These are phyloP conservation scores for Spea hammondii DNA, from an alignment of 2,797 vertebrate genomes.

Conservation along the genomic window DNA sequence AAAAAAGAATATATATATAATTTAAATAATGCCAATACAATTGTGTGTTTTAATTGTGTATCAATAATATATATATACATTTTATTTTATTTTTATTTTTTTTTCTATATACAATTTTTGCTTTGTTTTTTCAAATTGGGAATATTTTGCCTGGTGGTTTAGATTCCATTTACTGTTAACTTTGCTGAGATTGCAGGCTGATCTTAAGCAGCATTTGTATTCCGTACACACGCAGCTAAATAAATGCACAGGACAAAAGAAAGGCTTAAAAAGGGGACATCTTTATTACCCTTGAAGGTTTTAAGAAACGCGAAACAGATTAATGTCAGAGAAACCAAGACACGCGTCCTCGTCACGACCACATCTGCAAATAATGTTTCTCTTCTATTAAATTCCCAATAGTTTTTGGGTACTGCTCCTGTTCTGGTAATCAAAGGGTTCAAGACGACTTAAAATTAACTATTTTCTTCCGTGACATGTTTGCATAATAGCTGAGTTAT, in stretches of 20 bases:
- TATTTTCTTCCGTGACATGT: too few species aligned
- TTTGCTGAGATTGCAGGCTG: slow-evolving; percentile 67
- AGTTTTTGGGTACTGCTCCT: too few species aligned
- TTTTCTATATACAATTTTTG: slow-evolving; percentile 60
- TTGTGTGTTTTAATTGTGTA: too few species aligned
- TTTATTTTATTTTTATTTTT: slow-evolving; percentile 50
- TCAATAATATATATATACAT: slow-evolving; percentile 58
- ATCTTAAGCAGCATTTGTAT: slow-evolving; percentile 61
- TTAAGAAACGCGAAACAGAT: slow-evolving; percentile 55
- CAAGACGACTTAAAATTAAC: too few species aligned
- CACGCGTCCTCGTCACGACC: slow-evolving; percentile 53
- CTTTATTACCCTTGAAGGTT: slow-evolving; percentile 59
- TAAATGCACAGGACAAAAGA: slow-evolving; percentile 55
- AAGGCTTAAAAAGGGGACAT: slow-evolving; percentile 56
- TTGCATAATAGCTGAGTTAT: background rate
- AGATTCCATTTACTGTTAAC: slow-evolving; percentile 64
- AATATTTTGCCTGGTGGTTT: slow-evolving; percentile 60
- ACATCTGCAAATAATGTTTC: slow-evolving; percentile 47
- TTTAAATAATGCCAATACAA: too few species aligned
- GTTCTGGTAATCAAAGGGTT: too few species aligned
- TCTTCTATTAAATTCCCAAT: too few species aligned
- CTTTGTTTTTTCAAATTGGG: slow-evolving; percentile 51
- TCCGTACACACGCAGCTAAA: slow-evolving; percentile 60
- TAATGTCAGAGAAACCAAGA: slow-evolving; percentile 60
- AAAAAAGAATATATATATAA: slow-evolving; percentile 22